A percentile compares a stretch with the other conserved stretches of the same genome.
These are phyloP conservation scores for Phenganax subtilis DNA, from an alignment of 92 coral and sea anemone genomes.

Conservation along the genomic window DNA sequence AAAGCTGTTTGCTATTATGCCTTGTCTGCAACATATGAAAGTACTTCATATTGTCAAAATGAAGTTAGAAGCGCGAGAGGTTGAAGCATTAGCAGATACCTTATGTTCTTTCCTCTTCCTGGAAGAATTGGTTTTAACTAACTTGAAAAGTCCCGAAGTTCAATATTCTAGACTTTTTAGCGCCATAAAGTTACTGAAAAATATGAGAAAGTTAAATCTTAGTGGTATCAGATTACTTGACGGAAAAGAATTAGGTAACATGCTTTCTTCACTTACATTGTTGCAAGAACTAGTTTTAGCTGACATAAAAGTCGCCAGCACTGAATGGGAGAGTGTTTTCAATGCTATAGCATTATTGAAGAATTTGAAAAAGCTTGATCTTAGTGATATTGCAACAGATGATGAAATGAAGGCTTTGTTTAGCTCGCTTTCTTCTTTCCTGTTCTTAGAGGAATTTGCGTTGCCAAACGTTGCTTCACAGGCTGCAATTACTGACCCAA, in stretches of 20 bases:
- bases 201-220: background rate
- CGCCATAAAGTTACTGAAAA: background rate
- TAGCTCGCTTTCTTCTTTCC: constrained; percentile 12
- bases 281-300: constrained; percentile 23
- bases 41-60: background rate
- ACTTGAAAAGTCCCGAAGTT: background rate
- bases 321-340: background rate
- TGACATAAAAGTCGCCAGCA: background rate
- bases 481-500: background rate
- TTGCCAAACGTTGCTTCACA: background rate
- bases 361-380: background rate
- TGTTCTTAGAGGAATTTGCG: constrained; percentile 1
- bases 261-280: constrained; percentile 5
- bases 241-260: background rate
- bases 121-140: background rate
- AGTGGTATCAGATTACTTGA: background rate
- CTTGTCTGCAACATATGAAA: background rate
- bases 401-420: constrained; percentile 13
- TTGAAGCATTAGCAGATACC: background rate
- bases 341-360: background rate
- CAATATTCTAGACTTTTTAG: background rate
- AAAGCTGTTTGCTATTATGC: constrained; percentile 2
- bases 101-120: background rate
- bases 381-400: background rate
- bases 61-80: background rate